Evolutionary conservation across 2,888 invertebrate genomes (phyloP).

Genomic region (Tipula lateralis): DNA sequence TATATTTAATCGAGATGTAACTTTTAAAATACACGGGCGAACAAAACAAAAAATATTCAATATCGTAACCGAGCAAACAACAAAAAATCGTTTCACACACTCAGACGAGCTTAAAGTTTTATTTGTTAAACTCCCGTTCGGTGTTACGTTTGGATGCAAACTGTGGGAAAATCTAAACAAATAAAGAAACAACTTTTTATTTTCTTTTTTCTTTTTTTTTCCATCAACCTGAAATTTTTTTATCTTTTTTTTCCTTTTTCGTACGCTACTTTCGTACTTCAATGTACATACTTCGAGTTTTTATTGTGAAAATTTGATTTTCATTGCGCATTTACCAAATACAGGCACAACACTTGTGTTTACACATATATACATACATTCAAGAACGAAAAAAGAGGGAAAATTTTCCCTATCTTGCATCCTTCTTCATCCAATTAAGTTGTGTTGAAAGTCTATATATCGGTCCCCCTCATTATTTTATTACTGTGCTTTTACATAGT

Average conservation of each 20-base stretch:
- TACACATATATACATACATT: background rate
- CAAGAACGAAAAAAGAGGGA: background rate
- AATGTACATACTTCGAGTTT: background rate
- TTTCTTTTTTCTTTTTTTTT: background rate
- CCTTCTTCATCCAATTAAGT: background rate
- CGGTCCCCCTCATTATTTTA: background rate
- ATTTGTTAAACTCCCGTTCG: background rate
- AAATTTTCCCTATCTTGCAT: background rate
- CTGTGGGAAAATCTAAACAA: background rate
- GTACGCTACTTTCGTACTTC: background rate
- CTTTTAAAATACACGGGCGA: background rate
- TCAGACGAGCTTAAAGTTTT: background rate
- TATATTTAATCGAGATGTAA: background rate
- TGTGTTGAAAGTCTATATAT: background rate
- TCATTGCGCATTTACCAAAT: background rate
- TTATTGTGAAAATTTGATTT: constrained; percentile 24
- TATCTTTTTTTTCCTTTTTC: background rate
- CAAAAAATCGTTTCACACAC: background rate
- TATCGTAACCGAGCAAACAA: too few relatives aligned
- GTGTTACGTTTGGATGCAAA: background rate
- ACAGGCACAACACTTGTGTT: background rate
- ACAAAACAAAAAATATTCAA: background rate
- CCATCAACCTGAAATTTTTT: background rate
- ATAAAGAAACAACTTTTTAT: background rate
- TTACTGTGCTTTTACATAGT: background rate